phyloP scores from a whole-genome alignment of 2,113 vertebrate species.

The Thunnus maccoyii region DNA sequence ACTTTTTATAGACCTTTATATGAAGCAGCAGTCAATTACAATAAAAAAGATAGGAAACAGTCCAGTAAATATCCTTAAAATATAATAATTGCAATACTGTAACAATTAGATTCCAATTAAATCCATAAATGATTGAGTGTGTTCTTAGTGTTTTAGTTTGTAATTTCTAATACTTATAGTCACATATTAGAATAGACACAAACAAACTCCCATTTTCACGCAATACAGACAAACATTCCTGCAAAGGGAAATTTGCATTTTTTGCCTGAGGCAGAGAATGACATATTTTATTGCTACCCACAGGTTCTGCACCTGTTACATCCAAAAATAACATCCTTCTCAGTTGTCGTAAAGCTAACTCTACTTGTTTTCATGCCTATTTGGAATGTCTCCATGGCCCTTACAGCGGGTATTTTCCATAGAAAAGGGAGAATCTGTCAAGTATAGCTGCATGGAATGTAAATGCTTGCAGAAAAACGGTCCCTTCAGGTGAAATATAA shows the following conservation, averaged over 20 bases:
- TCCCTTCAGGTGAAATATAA: conserved; percentile 2
- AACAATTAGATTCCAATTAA: too few relatives aligned
- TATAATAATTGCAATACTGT: not conserved
- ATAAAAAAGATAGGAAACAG: not conserved
- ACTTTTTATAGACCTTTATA: conserved; percentile 9
- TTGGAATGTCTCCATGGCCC: not conserved
- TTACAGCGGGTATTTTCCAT: not conserved
- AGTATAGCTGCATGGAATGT: not conserved
- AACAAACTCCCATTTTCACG: not conserved
- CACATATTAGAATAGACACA: not conserved
- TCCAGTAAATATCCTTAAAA: not conserved
- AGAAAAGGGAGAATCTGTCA: not conserved
- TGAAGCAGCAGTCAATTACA: not conserved
- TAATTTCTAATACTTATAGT: too few relatives aligned
- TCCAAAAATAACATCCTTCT: conserved; percentile 31
- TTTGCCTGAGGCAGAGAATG: conserved; percentile 45
- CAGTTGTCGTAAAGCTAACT: not conserved
- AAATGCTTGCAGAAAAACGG: not conserved
- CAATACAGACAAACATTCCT: not conserved
- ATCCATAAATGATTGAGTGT: not conserved
- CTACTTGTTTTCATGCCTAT: not conserved
- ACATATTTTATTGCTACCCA: conserved; percentile 47
- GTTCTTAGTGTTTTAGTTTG: not conserved
- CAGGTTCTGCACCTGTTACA: conserved; percentile 50
- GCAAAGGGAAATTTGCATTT: conserved; percentile 3